phyloP scores from a whole-genome alignment of 2,888 invertebrate genomes.

The Sarcophaga subvicina region DNA sequence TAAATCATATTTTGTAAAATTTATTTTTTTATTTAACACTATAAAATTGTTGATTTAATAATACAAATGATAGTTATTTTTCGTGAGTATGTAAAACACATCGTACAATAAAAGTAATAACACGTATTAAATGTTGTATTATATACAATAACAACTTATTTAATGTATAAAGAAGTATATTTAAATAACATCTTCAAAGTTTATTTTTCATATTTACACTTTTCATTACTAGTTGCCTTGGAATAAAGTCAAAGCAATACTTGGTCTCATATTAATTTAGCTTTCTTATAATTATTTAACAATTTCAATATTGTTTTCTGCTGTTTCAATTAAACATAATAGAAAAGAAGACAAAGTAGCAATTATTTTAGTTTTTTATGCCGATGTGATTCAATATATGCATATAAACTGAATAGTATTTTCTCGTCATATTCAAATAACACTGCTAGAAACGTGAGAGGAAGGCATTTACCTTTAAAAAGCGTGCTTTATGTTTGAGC shows the following conservation, averaged over 20 bases:
- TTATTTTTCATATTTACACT: neutral
- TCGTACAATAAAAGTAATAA: neutral
- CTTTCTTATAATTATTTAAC: constrained; percentile 62
- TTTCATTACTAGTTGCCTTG: neutral
- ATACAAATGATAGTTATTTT: constrained; percentile 18
- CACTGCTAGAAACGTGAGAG: constrained; percentile 26
- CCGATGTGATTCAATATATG: neutral
- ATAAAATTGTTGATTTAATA: neutral
- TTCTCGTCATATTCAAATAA: constrained; percentile 2
- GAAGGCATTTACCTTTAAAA: constrained; percentile 36
- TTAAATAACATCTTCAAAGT: constrained; percentile 1
- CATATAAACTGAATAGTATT: neutral
- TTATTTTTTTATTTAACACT: constrained; percentile 16
- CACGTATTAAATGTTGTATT: neutral
- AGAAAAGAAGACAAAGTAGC: neutral
- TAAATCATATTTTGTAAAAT: constrained; percentile 1
- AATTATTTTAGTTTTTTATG: neutral
- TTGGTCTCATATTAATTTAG: constrained; percentile 2
- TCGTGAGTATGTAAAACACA: constrained; percentile 3
- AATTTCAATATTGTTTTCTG: constrained; percentile 38
- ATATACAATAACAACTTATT: constrained; percentile 9
- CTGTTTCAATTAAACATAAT: constrained; percentile 32
- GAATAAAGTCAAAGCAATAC: neutral
- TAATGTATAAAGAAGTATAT: neutral
- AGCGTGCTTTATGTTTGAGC: constrained; percentile 28